These are phyloP conservation scores for Melanchra persicariae DNA, from an alignment of 2,888 invertebrate species.

Conservation along the genomic window DNA sequence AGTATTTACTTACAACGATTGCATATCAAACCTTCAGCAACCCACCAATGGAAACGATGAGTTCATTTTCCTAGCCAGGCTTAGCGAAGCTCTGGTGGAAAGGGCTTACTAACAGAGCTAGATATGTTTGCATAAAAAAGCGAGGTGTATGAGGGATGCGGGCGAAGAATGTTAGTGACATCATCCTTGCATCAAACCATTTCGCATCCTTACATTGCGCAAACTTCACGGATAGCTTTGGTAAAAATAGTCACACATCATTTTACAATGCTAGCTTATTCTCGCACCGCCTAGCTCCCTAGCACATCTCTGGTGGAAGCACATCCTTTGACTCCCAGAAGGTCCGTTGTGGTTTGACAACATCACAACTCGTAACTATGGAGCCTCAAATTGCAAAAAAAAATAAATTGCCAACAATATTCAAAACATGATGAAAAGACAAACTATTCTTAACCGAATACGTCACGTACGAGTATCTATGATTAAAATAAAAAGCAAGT, in stretches of 20 bases:
- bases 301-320: background rate
- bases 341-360: background rate
- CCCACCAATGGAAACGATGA: no score
- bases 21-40: no score
- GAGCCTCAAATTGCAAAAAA: no score
- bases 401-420: background rate
- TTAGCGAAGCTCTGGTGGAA: no score
- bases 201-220: background rate
- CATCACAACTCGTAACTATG: no score
- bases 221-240: background rate
- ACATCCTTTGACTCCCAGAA: background rate
- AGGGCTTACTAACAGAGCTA: no score
- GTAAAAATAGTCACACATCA: no score
- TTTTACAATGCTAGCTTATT: no score
- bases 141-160: background rate
- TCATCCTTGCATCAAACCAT: background rate
- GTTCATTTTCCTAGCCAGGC: no score
- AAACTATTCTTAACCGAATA: constrained; percentile 17
- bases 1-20: no score
- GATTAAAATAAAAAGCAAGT: constrained; percentile 25
- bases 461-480: constrained; percentile 26
- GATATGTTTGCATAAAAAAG: background rate
- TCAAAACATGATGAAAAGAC: background rate
- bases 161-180: background rate
- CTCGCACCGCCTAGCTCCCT: no score